Base-by-base conservation (phyloP, 2,888 invertebrate species). In the Psylliodes chrysocephalus region DNA sequence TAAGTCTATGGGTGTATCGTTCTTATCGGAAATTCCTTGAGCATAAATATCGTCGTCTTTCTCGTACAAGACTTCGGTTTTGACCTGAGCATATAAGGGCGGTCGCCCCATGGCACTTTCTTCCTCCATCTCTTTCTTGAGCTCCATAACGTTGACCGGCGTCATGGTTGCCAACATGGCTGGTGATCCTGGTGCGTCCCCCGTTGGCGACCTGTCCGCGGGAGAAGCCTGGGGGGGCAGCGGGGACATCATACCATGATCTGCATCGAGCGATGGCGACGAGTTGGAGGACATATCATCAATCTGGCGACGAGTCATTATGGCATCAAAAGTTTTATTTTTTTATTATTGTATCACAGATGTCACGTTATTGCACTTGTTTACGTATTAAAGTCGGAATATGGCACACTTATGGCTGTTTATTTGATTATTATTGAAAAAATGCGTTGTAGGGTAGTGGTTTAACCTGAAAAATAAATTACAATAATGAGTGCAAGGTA, bases 161-260 rank as follows among this genome's bases (percentile, higher is more conserved):
- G 93, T 93, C 93, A 94, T 94, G 77, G 93, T 93, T 71, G 93
- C 92, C 72, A 94, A 85, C 83, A 93, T 90, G 68, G 91, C 88
- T 74, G 90, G 91, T 74, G 88, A 90, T 83, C 88, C 83, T 53
- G 89, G 88, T 44, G 88, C 87, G 71, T 86, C 84, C 63, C 77
- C 72, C 22, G 69, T 47, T 63, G 86, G 81, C 17, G 83, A 82
- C 53, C 82, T 75, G 49, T 79, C 78, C 38, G 83, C 82, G 63
- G 86, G 85, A 56, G 87, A 86, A 53, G 84, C 84, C 74, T 84
- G 84, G 61, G 84, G 79, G 79, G 83, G 81, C 71, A 83, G 81
- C 79, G 84, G 81, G 77, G 83, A 81, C 85, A 86, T 79, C 77
- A 82, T 79, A 52, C 75, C 74, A 59, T 79, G 72, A 54, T 78